phyloP scores from a whole-genome alignment of 1,140 invertebrate genomes.

The Papilio aristodemus region DNA sequence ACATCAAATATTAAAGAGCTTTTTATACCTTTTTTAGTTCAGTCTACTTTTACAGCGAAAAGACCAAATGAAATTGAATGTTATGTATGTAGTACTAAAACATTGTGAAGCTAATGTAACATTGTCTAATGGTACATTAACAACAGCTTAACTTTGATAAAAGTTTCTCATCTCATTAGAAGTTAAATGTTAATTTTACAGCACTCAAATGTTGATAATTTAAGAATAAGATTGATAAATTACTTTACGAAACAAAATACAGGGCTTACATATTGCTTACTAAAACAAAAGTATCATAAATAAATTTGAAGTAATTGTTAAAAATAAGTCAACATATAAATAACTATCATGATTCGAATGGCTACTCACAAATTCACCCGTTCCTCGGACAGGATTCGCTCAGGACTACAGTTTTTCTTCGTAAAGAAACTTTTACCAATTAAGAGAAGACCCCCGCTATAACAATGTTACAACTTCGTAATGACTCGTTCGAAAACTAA shows the following conservation, averaged over 20 bases:
- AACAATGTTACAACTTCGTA: conserved; percentile 60
- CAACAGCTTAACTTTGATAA: neutral
- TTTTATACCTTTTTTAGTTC: conserved; percentile 23
- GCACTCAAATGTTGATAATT: too few species aligned
- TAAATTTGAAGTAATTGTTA: neutral
- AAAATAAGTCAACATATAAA: neutral
- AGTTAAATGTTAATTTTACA: too few species aligned
- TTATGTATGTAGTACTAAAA: conserved; percentile 11
- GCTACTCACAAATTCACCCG: conserved; percentile 47
- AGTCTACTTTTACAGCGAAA: conserved; percentile 20
- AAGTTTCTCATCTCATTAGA: too few species aligned
- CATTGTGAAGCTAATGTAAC: neutral
- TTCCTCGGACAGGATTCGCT: conserved; percentile 43
- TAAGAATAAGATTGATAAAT: too few species aligned
- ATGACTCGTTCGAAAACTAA: conserved; percentile 53
- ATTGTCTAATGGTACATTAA: neutral
- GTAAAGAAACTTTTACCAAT: conserved; percentile 63
- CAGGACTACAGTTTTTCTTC: conserved; percentile 36
- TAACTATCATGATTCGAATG: conserved; percentile 32
- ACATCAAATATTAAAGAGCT: conserved; percentile 30
- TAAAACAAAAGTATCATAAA: neutral
- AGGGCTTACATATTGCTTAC: too few species aligned
- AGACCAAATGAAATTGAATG: neutral
- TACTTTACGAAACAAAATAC: too few species aligned
- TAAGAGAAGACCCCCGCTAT: conserved; percentile 52